phyloP scores from a whole-genome alignment of 2,888 invertebrate genomes.

The Gortyna flavago region DNA sequence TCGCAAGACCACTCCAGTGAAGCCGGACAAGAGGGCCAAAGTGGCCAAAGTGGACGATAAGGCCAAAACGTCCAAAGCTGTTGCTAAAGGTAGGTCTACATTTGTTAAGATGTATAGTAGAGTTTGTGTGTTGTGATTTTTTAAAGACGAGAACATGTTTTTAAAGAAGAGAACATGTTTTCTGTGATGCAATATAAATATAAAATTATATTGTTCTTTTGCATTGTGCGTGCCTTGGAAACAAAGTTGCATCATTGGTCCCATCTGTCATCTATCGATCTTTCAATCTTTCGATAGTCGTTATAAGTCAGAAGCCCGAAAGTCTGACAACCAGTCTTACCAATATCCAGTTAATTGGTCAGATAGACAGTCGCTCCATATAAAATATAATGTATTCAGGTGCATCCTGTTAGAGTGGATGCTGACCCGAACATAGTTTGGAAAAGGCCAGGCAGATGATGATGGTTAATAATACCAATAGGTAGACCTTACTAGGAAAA shows the following conservation, averaged over 20 bases:
- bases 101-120: not conserved
- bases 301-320: no score
- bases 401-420: no score
- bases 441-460: no score
- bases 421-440: no score
- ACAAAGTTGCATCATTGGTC: not conserved
- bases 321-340: not conserved
- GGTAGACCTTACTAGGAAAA: no score
- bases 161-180: no score
- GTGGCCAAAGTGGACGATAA: conserved; percentile 61
- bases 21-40: conserved; percentile 71
- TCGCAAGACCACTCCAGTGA: conserved; percentile 71
- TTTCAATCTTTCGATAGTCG: not conserved
- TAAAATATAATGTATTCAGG: no score
- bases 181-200: not conserved
- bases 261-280: not conserved
- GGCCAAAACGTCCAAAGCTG: conserved; percentile 63
- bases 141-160: no score
- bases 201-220: not conserved
- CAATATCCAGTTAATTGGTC: not conserved
- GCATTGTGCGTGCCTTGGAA: not conserved
- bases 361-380: no score
- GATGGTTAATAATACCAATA: no score
- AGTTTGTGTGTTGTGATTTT: conserved; percentile 26
- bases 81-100: conserved; percentile 81